Conservation (phyloP, 2,797 vertebrate species). For the Gallinago stenura region DNA sequence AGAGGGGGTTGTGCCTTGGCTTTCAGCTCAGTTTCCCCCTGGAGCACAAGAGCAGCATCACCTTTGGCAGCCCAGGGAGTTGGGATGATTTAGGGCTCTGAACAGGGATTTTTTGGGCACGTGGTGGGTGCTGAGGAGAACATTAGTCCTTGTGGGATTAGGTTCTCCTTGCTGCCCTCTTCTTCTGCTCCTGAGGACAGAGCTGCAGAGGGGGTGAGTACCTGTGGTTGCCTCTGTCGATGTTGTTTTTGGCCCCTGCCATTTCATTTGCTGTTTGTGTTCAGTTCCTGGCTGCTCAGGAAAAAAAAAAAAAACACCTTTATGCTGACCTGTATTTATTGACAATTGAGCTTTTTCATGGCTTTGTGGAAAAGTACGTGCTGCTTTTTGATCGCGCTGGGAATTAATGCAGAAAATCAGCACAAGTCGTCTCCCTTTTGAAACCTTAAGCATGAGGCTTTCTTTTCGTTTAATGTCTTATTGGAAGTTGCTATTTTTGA, state of each 20-base stretch:
- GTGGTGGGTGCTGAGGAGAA: background rate
- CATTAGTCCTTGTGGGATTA: background rate
- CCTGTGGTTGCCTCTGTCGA: background rate
- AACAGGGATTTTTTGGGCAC: background rate
- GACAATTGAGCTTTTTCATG: background rate
- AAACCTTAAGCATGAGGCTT: background rate
- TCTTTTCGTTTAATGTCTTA: background rate
- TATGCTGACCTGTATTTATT: background rate
- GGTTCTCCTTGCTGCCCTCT: background rate
- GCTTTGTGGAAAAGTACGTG: background rate
- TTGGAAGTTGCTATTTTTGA: background rate
- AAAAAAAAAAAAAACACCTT: background rate
- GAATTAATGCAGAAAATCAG: conserved; percentile 20
- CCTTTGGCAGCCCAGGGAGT: background rate
- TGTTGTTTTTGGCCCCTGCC: background rate
- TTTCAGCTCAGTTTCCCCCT: background rate
- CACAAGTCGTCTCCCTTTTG: background rate
- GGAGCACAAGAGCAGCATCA: background rate
- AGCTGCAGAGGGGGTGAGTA: background rate
- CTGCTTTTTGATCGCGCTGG: background rate
- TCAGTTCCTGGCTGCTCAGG: background rate
- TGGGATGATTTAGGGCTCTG: background rate
- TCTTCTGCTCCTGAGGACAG: background rate
- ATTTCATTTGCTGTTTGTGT: background rate
- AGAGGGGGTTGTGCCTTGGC: background rate